phyloP scores from a whole-genome alignment of 1,140 invertebrate species.

The Belonocnema kinseyi region DNA sequence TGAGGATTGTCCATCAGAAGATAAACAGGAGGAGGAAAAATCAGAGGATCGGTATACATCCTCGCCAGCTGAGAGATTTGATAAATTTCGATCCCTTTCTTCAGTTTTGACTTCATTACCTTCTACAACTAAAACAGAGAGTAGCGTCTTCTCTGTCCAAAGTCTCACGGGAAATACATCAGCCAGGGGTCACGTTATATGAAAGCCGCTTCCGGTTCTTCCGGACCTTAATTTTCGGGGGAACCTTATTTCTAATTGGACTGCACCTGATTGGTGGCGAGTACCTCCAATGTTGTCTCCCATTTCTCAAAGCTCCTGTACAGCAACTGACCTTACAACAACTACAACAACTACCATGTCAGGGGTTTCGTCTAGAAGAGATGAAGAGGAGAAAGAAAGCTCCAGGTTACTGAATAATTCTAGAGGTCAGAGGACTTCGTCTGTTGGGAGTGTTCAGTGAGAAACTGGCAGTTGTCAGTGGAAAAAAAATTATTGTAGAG shows the following conservation, averaged over 20 bases:
- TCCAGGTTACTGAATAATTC: slow-evolving; percentile 27
- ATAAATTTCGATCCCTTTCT: slow-evolving; percentile 35
- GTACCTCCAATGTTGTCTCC: slow-evolving; percentile 68
- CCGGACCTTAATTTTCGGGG: slow-evolving; percentile 76
- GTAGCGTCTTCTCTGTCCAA: slow-evolving; percentile 70
- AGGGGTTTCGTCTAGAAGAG: slow-evolving; percentile 38
- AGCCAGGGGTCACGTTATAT: slow-evolving; percentile 81
- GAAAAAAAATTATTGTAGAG: no score
- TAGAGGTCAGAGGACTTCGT: slow-evolving; percentile 51
- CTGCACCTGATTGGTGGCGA: slow-evolving; percentile 71
- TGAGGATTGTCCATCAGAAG: slow-evolving; percentile 46
- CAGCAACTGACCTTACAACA: slow-evolving; percentile 46
- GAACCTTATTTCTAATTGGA: slow-evolving; percentile 69
- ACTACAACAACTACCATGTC: slow-evolving; percentile 43
- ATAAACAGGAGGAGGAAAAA: slow-evolving; percentile 61
- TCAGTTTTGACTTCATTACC: neutral
- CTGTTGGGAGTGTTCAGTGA: slow-evolving; percentile 57
- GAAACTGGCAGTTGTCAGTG: neutral
- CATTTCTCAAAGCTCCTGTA: slow-evolving; percentile 54
- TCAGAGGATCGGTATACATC: slow-evolving; percentile 64
- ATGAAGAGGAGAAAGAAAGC: slow-evolving; percentile 41
- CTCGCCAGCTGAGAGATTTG: slow-evolving; percentile 52
- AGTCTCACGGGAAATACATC: slow-evolving; percentile 64
- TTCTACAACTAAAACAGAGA: slow-evolving; percentile 39
- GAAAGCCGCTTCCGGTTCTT: slow-evolving; percentile 89